phyloP scores from a whole-genome alignment of 1,140 invertebrate species.

The Nymphalis io region DNA sequence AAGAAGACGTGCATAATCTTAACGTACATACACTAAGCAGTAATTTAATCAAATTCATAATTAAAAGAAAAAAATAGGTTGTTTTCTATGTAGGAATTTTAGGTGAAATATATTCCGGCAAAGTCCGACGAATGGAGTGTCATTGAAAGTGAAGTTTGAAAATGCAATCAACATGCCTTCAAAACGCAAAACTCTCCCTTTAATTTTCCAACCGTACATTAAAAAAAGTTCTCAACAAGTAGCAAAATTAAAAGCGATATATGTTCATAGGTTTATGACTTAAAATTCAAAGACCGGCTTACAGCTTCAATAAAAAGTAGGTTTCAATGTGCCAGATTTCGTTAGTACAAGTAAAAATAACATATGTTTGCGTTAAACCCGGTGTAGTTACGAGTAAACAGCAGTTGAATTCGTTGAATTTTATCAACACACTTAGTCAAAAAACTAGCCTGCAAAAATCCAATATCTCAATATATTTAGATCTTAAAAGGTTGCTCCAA shows the following conservation, averaged over 20 bases:
- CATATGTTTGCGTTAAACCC: too few species aligned
- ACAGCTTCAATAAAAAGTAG: neutral
- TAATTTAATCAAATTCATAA: neutral
- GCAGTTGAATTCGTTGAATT: too few species aligned
- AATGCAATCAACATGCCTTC: constrained; percentile 13
- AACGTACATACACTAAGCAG: neutral
- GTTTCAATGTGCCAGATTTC: neutral
- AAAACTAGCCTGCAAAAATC: too few species aligned
- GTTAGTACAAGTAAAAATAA: too few species aligned
- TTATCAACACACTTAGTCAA: too few species aligned
- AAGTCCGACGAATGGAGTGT: constrained; percentile 3
- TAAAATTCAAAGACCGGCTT: neutral
- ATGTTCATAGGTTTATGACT: constrained; percentile 5
- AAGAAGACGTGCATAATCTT: too few species aligned
- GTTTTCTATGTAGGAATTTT: neutral
- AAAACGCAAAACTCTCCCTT: constrained; percentile 6
- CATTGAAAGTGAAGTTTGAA: constrained; percentile 6
- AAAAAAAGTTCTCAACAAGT: constrained; percentile 6
- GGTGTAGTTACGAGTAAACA: too few species aligned
- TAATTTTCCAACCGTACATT: constrained; percentile 3
- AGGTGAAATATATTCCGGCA: constrained; percentile 1
- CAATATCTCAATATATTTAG: too few species aligned
- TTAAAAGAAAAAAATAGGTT: neutral
- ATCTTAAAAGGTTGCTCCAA: too few species aligned
- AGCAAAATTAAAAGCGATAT: constrained; percentile 3